These are phyloP conservation scores for Xanthostigma xanthostigma DNA, from an alignment of 2,888 invertebrate species.

Conservation along the genomic window DNA sequence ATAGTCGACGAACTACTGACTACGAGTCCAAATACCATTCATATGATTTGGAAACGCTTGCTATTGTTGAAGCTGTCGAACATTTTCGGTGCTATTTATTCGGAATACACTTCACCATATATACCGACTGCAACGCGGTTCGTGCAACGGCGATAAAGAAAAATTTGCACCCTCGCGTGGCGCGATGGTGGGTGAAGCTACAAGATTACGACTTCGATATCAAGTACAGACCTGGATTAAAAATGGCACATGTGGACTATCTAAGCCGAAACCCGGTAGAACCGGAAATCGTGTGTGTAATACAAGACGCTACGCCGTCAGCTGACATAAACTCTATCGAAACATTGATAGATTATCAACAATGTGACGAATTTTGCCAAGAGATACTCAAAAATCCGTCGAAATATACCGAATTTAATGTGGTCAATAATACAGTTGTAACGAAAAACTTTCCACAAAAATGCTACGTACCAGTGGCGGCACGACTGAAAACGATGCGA, in stretches of 20 bases:
- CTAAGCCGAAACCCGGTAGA: constrained; percentile 12
- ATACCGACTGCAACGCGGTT: constrained; percentile 17
- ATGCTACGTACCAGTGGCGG: constrained; percentile 9
- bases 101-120: constrained; percentile 8
- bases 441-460: constrained; percentile 1
- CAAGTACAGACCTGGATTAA: constrained; percentile 13
- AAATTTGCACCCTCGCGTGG: constrained; percentile 12
- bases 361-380: constrained; percentile 1
- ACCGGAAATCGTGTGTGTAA: no score
- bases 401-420: background rate
- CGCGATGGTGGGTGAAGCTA: constrained; percentile 15
- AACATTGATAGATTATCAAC: constrained; percentile 1
- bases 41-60: constrained; percentile 3
- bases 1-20: constrained; percentile 3
- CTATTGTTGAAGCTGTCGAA: constrained; percentile 2
- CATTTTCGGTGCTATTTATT: background rate
- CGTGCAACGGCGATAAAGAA: constrained; percentile 11
- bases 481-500: constrained; percentile 6
- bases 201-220: constrained; percentile 15
- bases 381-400: background rate
- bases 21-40: constrained; percentile 5
- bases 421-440: background rate
- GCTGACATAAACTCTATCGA: no score
- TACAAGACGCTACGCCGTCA: no score
- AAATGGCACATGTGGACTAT: constrained; percentile 15